Conservation (phyloP, 2,797 vertebrate species). For the Urocyon cinereoargenteus region DNA sequence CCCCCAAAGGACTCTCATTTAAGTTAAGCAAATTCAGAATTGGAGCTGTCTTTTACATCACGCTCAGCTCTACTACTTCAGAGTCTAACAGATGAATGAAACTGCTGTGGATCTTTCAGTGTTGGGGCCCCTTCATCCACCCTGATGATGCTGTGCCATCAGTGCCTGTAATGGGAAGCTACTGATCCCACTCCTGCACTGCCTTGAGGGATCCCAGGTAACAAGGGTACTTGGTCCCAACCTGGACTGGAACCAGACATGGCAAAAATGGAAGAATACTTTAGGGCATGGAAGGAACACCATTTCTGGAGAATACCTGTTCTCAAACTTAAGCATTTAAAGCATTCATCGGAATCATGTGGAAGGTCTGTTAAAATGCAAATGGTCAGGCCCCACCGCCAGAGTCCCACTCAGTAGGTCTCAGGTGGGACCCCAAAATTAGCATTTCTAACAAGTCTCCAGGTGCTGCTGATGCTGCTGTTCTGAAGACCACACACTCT, state of each 20-base stretch:
- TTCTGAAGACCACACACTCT: background rate
- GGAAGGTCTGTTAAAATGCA: background rate
- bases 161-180: background rate
- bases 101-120: background rate
- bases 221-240: background rate
- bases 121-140: background rate
- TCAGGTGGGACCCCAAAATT: background rate
- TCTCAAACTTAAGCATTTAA: conserved; percentile 15
- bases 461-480: background rate
- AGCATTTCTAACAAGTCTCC: background rate
- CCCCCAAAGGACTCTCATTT: background rate
- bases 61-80: background rate
- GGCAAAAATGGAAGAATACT: conserved; percentile 21
- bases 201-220: background rate
- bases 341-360: background rate
- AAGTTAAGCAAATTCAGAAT: background rate
- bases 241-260: background rate
- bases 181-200: background rate
- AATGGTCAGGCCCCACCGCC: background rate
- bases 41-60: background rate
- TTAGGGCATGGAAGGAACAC: conserved; percentile 22
- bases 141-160: background rate
- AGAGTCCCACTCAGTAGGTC: background rate
- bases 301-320: background rate
- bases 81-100: background rate